phyloP scores from a whole-genome alignment of 1,140 invertebrate species.

The Calliphora vicina region DNA sequence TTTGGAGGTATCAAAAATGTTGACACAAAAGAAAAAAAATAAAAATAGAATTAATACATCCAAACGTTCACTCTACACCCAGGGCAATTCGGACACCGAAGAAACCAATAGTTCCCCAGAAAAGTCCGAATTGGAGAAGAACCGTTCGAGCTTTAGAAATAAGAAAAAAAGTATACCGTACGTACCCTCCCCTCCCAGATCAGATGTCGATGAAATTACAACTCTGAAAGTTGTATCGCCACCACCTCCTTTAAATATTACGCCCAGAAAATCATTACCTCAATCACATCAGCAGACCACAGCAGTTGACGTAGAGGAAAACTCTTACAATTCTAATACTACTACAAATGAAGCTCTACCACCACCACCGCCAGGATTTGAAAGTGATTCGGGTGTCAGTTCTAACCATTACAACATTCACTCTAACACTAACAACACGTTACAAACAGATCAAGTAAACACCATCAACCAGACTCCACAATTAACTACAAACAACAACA shows the following conservation, averaged over 20 bases:
- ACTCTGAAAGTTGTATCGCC: neutral
- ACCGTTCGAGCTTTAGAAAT: neutral
- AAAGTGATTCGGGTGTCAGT: neutral
- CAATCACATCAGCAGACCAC: neutral
- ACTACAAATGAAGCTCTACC: neutral
- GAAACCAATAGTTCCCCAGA: neutral
- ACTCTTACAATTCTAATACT: neutral
- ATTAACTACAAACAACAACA: neutral
- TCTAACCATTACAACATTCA: neutral
- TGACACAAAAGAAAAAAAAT: conserved; percentile 37
- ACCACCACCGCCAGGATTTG: conserved; percentile 11
- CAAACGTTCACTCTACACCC: conserved; percentile 50
- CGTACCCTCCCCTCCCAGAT: neutral
- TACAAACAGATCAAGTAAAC: neutral
- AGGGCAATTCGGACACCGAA: conserved; percentile 47
- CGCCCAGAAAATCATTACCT: neutral
- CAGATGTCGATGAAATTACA: neutral
- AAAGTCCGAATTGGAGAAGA: neutral
- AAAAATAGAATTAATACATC: neutral
- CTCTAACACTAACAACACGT: neutral
- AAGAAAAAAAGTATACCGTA: neutral
- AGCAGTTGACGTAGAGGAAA: neutral
- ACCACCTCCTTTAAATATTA: neutral
- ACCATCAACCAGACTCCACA: neutral
- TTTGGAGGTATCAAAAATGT: conserved; percentile 37